Evolutionary conservation across 2,113 vertebrate genomes (phyloP).

Genomic region (Megalops atlanticus): DNA sequence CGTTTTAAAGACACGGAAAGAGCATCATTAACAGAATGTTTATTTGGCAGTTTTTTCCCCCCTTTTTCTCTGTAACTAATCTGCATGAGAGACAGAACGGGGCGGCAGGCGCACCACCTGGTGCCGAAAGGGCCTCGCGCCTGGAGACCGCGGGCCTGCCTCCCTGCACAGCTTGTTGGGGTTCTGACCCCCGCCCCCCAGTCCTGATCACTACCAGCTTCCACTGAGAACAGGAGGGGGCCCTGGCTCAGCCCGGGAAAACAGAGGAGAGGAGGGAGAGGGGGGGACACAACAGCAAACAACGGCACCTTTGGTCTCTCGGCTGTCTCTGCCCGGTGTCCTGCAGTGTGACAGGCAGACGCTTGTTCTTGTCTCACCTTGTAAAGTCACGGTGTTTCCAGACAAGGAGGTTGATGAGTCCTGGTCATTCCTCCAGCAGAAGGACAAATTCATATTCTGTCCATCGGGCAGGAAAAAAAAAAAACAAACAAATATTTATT

Average conservation of each 20-base stretch:
- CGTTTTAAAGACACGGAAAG: slow-evolving; percentile 62
- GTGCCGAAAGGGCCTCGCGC: slow-evolving; percentile 39
- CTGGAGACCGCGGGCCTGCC: slow-evolving; percentile 21
- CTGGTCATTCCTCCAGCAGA: slow-evolving; percentile 44
- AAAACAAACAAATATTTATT: slow-evolving; percentile 17
- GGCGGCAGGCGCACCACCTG: slow-evolving; percentile 63
- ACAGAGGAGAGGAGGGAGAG: slow-evolving; percentile 43
- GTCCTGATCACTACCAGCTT: slow-evolving; percentile 49
- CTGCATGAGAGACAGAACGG: slow-evolving; percentile 52
- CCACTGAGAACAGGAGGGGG: slow-evolving; percentile 49
- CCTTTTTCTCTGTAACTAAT: slow-evolving; percentile 43
- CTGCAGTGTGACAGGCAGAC: slow-evolving; percentile 58
- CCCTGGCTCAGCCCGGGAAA: slow-evolving; percentile 41
- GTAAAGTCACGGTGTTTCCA: slow-evolving; percentile 48
- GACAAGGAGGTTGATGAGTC: slow-evolving; percentile 53
- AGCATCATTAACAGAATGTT: slow-evolving; percentile 17
- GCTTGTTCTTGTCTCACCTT: slow-evolving; percentile 23
- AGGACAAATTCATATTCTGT: slow-evolving; percentile 31
- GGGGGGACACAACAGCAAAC: slow-evolving; percentile 58
- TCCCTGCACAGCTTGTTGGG: slow-evolving; percentile 71
- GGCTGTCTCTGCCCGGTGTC: slow-evolving; percentile 61
- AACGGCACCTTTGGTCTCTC: slow-evolving; percentile 68
- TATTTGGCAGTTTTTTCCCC: slow-evolving; percentile 39
- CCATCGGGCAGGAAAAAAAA: slow-evolving; percentile 4
- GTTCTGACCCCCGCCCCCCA: slow-evolving; percentile 64